Base-by-base conservation (phyloP, 2,888 invertebrate species). In the Erebia ligea region DNA sequence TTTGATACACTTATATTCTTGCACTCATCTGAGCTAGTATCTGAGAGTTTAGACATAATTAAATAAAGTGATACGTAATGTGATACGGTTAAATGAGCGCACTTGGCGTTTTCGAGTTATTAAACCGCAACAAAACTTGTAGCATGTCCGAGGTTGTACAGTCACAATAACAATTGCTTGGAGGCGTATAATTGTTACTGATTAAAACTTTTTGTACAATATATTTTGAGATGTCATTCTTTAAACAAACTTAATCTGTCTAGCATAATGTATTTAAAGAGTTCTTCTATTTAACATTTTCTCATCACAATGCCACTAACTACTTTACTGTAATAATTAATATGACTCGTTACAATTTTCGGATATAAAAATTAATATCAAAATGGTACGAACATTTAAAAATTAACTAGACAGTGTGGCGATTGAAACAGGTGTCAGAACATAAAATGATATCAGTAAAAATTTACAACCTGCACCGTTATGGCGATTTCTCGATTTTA, bases 51-150 rank as follows among this genome's bases (percentile, higher is more conserved):
- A 57, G 58, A 45, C 34, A 34, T 67, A 58, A 58, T 58, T 67
- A 17, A 67, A 67, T 67, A 67, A 34, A 58, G 50, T 58, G 67
- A 67, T 59, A 67, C 57, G 58, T 48, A 34, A 45, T 17, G 58
- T 34, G 67, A 75, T 77, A 77, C 73, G 74, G 66, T 76, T 69
- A 71, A 73, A 76, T 79, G 74, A 76, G 75, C 76, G 73, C 78
- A 78, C 82, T 79, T 84, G 81, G 83, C 82, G 82, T 77, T 81
- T 69, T 58, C 56, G 69, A 65, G 59, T 65, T 64, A 61, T 69
- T 65, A 65, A 69, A 48, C 58, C 69, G 65, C 63, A 68, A 56
- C 21, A 56, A 62, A 58, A 68, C 40, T 68, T 45, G 56, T 56
- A 34, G 21, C n/a, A 50, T 50, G 40, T n/a, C 45, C 13, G 40